These are phyloP conservation scores for Digitonthophagus gazella DNA, from an alignment of 2,888 invertebrate species.

Conservation along the genomic window DNA sequence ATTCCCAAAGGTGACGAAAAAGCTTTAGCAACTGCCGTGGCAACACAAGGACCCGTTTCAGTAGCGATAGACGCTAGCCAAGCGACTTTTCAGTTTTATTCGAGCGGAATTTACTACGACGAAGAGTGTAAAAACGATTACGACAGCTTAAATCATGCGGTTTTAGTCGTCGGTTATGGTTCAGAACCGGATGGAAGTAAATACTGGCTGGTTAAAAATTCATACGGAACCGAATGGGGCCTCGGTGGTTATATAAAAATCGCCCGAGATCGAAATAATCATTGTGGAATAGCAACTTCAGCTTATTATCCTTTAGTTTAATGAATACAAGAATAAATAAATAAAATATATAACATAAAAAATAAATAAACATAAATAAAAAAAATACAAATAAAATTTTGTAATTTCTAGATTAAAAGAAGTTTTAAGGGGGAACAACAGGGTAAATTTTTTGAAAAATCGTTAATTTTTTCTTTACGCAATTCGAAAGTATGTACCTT, in stretches of 20 bases:
- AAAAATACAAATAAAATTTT: too few species aligned
- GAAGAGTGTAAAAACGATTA: slow-evolving; percentile 63
- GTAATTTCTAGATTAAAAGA: too few species aligned
- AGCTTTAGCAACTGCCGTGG: slow-evolving; percentile 74
- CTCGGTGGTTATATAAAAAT: slow-evolving; percentile 41
- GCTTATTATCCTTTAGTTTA: slow-evolving; percentile 83
- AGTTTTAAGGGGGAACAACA: too few species aligned
- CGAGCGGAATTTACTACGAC: slow-evolving; percentile 77
- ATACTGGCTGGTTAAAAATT: slow-evolving; percentile 71
- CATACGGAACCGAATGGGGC: slow-evolving; percentile 55
- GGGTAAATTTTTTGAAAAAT: too few species aligned
- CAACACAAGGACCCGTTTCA: slow-evolving; percentile 81
- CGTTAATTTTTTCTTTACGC: too few species aligned
- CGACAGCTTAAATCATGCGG: slow-evolving; percentile 77
- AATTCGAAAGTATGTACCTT: too few species aligned
- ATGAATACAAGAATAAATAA: too few species aligned
- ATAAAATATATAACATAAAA: too few species aligned
- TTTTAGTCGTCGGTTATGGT: slow-evolving; percentile 78
- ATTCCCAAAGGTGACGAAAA: slow-evolving; percentile 71
- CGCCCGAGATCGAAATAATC: slow-evolving; percentile 55
- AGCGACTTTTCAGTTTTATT: slow-evolving; percentile 82
- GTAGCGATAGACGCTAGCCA: slow-evolving; percentile 89
- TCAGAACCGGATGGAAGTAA: slow-evolving; percentile 56
- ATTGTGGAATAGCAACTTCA: slow-evolving; percentile 78
- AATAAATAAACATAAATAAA: too few species aligned